Conservation (phyloP, 2,888 invertebrate species). For the Hypolimnas misippus region DNA sequence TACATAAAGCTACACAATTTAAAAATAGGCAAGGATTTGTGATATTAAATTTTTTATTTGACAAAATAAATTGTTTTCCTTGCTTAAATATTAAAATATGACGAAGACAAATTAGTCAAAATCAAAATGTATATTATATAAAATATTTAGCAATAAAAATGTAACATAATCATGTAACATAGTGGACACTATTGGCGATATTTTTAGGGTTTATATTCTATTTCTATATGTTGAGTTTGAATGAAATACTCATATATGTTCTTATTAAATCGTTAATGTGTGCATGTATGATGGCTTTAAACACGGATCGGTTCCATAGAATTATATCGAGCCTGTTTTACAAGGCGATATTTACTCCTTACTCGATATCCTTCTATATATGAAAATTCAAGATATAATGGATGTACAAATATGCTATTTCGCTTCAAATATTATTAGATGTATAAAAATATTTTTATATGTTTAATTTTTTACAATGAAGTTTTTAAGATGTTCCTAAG, state of each 20-base stretch:
- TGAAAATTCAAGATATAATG: constrained; percentile 36
- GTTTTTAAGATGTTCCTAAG: constrained; percentile 69
- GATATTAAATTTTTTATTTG: too few relatives aligned
- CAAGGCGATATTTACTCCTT: constrained; percentile 18
- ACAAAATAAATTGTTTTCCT: too few relatives aligned
- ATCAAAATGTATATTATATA: constrained; percentile 7
- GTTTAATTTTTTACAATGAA: constrained; percentile 60
- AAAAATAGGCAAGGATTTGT: background rate
- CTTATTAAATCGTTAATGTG: constrained; percentile 7
- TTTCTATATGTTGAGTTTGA: constrained; percentile 13
- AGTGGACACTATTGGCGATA: constrained; percentile 15
- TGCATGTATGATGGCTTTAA: constrained; percentile 39
- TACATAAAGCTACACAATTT: background rate
- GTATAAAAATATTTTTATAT: constrained; percentile 67
- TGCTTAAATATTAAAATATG: background rate
- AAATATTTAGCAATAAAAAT: constrained; percentile 13
- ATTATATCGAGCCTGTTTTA: constrained; percentile 20
- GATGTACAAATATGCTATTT: constrained; percentile 58
- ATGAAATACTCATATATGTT: constrained; percentile 12
- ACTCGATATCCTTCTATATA: constrained; percentile 23
- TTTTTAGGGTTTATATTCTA: constrained; percentile 10
- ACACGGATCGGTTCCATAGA: constrained; percentile 31
- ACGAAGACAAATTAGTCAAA: constrained; percentile 26
- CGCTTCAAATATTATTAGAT: constrained; percentile 53
- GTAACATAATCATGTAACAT: constrained; percentile 15